These are phyloP conservation scores for Geopemphigus sp. DNA, from an alignment of 1,140 invertebrate species.

Conservation along the genomic window DNA sequence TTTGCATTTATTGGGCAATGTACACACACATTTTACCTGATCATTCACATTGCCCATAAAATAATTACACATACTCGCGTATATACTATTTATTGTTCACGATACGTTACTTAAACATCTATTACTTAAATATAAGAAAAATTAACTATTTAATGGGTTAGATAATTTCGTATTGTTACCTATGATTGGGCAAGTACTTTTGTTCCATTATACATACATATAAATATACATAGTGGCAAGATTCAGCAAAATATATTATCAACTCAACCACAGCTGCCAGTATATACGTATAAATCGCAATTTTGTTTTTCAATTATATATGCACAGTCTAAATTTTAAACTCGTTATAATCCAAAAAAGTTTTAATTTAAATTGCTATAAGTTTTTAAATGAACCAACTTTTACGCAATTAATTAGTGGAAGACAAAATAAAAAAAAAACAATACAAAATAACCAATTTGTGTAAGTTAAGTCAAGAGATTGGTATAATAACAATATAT, in stretches of 20 bases:
- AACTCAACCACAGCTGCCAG: slow-evolving; percentile 27
- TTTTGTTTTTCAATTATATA: no score
- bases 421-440: slow-evolving; percentile 34
- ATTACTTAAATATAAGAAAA: slow-evolving; percentile 42
- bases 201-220: slow-evolving; percentile 15
- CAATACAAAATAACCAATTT: slow-evolving; percentile 29
- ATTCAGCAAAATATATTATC: slow-evolving; percentile 6
- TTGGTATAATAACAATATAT: background rate
- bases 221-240: slow-evolving; percentile 19
- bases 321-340: background rate
- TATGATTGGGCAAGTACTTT: slow-evolving; percentile 28
- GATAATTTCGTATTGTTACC: background rate
- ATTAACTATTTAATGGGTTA: slow-evolving; percentile 7
- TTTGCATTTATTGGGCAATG: no score
- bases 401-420: slow-evolving; percentile 20
- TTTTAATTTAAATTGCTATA: slow-evolving; percentile 3
- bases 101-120: slow-evolving; percentile 19
- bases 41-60: no score
- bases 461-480: slow-evolving; percentile 8
- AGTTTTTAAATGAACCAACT: background rate
- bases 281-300: no score
- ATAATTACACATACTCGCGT: background rate
- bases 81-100: slow-evolving; percentile 2
- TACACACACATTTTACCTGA: no score
- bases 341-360: background rate